A percentile compares a stretch with the other conserved stretches of the same genome.
These are phyloP conservation scores for Ianthella basta DNA, from an alignment of 37 sponge, comb jelly and placozoan species.

Conservation along the genomic window DNA sequence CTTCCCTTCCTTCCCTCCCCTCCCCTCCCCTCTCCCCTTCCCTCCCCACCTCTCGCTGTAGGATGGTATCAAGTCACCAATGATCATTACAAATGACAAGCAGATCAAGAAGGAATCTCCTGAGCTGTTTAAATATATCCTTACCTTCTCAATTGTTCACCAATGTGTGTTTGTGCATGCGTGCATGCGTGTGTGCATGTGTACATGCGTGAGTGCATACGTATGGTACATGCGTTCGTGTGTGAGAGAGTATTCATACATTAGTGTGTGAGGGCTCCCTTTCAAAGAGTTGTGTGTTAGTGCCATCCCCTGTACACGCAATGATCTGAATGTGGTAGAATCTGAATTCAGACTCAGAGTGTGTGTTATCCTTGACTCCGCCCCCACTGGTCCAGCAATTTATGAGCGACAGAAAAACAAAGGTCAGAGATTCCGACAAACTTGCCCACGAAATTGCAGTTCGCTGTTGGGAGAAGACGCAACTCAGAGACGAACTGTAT, in stretches of 20 bases:
- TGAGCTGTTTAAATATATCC: conserved; percentile 85
- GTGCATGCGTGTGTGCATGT: too few species aligned
- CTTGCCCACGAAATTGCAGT: conserved; percentile 70
- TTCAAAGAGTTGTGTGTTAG: too few species aligned
- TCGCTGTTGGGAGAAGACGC: conserved; percentile 74
- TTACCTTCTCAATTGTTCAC: too few species aligned
- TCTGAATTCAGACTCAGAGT: too few species aligned
- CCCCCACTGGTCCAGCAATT: conserved; percentile 73
- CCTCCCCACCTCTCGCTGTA: conserved; percentile 26
- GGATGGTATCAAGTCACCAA: conserved; percentile 95
- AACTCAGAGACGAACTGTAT: conserved; percentile 86
- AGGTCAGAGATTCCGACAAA: conserved; percentile 39
- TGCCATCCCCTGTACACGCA: too few species aligned
- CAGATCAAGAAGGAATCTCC: conserved; percentile 85
- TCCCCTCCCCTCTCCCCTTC: not conserved
- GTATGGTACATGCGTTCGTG: too few species aligned
- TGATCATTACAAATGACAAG: conserved; percentile 90
- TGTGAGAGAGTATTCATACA: too few species aligned
- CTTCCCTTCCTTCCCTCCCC: not conserved
- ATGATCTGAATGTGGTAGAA: too few species aligned
- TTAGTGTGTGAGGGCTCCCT: too few species aligned
- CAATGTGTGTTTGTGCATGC: too few species aligned
- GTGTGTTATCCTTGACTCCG: conserved; percentile 1
- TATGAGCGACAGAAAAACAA: conserved; percentile 83
- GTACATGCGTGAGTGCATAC: too few species aligned